Percentiles rank a stretch among this genome's conserved stretches.
phyloP scores from a whole-genome alignment of 1,140 invertebrate species.

The Zaprionus kolodkinae region DNA sequence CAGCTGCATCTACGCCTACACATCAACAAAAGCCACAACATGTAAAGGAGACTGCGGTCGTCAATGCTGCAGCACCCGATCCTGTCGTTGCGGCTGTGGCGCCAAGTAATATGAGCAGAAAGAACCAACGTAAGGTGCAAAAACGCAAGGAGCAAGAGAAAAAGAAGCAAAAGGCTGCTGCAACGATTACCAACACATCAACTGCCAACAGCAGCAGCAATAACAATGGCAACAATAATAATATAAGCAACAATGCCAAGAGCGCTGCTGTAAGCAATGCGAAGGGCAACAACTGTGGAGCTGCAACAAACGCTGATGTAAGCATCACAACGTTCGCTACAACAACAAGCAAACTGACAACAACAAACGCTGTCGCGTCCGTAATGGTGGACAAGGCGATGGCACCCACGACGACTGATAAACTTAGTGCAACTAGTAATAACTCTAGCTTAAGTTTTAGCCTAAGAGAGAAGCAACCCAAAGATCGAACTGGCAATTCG shows the following conservation, averaged over 20 bases:
- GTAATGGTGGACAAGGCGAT: conserved; percentile 30
- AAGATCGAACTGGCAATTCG: conserved; percentile 35
- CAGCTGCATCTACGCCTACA: conserved; percentile 67
- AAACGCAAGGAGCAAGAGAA: conserved; percentile 70
- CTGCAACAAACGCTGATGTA: conserved; percentile 1
- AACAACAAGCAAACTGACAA: conserved; percentile 31
- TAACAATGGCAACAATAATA: conserved; percentile 13
- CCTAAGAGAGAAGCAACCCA: conserved; percentile 66
- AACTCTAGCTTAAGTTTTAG: conserved; percentile 78
- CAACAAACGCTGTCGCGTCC: conserved; percentile 44
- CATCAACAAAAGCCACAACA: conserved; percentile 42
- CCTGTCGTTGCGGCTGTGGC: conserved; percentile 21
- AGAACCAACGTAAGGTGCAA: conserved; percentile 54
- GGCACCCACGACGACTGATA: conserved; percentile 70
- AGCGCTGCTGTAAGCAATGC: conserved; percentile 12
- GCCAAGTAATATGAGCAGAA: conserved; percentile 37
- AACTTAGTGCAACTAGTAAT: conserved; percentile 80
- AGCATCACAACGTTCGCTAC: conserved; percentile 17
- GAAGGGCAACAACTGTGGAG: conserved; percentile 22
- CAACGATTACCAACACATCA: conserved; percentile 20
- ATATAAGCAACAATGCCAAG: conserved; percentile 33
- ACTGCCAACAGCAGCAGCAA: conserved; percentile 16
- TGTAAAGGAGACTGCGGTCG: conserved; percentile 11
- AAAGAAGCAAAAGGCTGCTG: conserved; percentile 58
- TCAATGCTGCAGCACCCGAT: conserved; percentile 7